phyloP scores from a whole-genome alignment of 2,797 vertebrate genomes.

The Chrysocyon brachyurus region DNA sequence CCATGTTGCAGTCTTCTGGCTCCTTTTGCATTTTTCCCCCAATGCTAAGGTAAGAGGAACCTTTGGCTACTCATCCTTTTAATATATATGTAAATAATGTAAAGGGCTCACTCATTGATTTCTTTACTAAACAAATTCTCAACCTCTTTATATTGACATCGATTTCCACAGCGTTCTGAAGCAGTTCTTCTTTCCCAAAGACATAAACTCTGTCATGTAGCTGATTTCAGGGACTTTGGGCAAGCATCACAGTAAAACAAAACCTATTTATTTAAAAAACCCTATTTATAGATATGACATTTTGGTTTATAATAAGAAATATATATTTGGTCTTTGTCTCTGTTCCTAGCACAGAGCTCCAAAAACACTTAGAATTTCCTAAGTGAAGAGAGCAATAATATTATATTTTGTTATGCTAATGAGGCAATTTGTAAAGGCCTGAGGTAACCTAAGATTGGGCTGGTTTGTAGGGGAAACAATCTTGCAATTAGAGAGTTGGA shows the following conservation, averaged over 20 bases:
- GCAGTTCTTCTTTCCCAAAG: not conserved
- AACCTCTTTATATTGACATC: not conserved
- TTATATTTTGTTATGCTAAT: not conserved
- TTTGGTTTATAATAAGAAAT: not conserved
- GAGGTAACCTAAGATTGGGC: not conserved
- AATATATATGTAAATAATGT: not conserved
- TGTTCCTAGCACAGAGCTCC: not conserved
- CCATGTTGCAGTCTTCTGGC: not conserved
- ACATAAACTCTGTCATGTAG: not conserved
- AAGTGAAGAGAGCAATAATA: not conserved
- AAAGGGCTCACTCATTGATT: not conserved
- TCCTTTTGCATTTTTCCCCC: not conserved
- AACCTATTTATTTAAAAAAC: not conserved
- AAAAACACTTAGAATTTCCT: not conserved
- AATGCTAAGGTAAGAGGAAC: not conserved
- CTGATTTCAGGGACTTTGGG: not conserved
- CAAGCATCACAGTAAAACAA: not conserved
- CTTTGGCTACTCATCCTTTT: not conserved
- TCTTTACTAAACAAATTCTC: not conserved
- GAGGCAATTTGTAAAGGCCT: not conserved
- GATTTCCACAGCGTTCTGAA: not conserved
- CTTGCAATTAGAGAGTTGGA: not conserved
- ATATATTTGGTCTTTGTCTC: not conserved
- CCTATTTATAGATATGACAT: not conserved
- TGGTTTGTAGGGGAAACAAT: not conserved